These are phyloP conservation scores for Charadrius vociferus DNA, from an alignment of 2,113 vertebrate species.

Conservation along the genomic window DNA sequence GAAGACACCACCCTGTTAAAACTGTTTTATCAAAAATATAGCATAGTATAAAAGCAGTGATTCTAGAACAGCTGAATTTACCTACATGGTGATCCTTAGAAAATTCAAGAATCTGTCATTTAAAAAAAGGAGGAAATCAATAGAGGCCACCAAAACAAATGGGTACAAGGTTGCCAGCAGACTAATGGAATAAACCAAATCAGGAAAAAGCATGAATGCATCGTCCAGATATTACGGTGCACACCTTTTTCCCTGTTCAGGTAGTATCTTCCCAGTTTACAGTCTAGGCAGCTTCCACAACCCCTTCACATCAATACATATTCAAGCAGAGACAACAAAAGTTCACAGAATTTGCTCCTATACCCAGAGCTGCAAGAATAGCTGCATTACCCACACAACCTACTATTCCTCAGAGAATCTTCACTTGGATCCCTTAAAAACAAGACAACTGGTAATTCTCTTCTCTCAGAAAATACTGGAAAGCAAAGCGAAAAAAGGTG, in stretches of 20 bases:
- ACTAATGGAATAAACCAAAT: neutral
- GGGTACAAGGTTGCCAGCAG: neutral
- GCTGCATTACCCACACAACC: neutral
- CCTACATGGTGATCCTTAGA: neutral
- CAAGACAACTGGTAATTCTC: neutral
- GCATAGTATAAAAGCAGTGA: fast-evolving
- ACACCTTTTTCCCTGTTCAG: neutral
- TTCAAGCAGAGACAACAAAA: neutral
- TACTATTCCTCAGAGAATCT: neutral
- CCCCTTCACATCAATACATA: neutral
- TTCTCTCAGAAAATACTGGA: neutral
- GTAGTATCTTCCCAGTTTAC: neutral
- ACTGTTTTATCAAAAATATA: neutral
- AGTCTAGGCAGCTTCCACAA: neutral
- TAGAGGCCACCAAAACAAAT: neutral
- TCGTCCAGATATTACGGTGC: neutral
- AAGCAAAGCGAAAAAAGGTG: neutral
- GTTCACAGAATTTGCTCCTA: neutral
- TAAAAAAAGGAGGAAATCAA: neutral
- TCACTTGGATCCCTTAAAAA: neutral
- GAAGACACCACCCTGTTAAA: neutral
- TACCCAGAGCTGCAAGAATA: neutral
- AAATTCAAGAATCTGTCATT: neutral
- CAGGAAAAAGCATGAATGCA: neutral
- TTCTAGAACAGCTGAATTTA: neutral